These are phyloP conservation scores for Tinea semifulvella DNA, from an alignment of 2,888 invertebrate species.

Conservation along the genomic window DNA sequence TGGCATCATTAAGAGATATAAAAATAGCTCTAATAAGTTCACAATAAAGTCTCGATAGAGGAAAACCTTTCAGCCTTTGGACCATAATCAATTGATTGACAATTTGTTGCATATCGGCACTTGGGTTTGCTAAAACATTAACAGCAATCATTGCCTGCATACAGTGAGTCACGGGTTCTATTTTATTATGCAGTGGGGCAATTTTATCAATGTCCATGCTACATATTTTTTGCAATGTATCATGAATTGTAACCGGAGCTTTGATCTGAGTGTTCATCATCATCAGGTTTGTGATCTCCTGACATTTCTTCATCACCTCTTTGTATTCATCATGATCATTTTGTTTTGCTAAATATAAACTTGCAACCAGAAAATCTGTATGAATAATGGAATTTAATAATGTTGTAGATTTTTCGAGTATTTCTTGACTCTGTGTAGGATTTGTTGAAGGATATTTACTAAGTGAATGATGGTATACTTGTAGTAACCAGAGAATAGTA, in stretches of 20 bases:
- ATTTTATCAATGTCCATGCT: constrained; percentile 71
- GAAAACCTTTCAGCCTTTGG: constrained; percentile 83
- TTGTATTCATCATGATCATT: constrained; percentile 76
- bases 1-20: constrained; percentile 87
- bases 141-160: constrained; percentile 85
- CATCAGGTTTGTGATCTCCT: constrained; percentile 72
- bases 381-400: constrained; percentile 74
- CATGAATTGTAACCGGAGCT: constrained; percentile 65
- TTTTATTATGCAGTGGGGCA: constrained; percentile 60
- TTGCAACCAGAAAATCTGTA: constrained; percentile 80
- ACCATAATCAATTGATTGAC: constrained; percentile 86
- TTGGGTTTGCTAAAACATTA: constrained; percentile 85
- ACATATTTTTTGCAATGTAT: constrained; percentile 68
- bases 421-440: constrained; percentile 63
- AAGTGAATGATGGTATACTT: constrained; percentile 70
- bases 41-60: constrained; percentile 83
- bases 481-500: constrained; percentile 82
- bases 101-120: constrained; percentile 81
- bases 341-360: constrained; percentile 84
- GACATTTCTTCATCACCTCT: constrained; percentile 78
- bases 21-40: constrained; percentile 91
- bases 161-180: constrained; percentile 75
- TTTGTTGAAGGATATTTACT: constrained; percentile 56
- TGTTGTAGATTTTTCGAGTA: constrained; percentile 75
- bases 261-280: constrained; percentile 67